Conservation (phyloP, 2,888 invertebrate species). For the Volucella inanis region DNA sequence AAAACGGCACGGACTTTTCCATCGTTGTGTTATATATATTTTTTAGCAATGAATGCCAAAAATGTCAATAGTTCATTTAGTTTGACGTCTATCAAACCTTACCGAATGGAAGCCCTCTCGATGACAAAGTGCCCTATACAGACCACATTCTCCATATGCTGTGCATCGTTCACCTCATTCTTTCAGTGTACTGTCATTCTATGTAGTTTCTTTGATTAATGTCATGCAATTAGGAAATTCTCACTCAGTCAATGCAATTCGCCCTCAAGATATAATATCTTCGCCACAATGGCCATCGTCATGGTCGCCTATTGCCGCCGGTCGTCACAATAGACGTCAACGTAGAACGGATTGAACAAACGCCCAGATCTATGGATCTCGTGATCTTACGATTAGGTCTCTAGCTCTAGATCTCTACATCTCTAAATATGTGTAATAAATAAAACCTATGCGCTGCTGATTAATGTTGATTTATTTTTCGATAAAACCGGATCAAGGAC, state of each 20-base stretch:
- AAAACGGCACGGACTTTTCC: too few relatives aligned
- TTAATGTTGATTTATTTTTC: slow-evolving; percentile 45
- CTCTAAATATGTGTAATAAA: slow-evolving; percentile 20
- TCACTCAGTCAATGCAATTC: slow-evolving; percentile 57
- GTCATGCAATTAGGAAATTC: slow-evolving; percentile 64
- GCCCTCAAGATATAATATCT: slow-evolving; percentile 53
- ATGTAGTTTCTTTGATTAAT: slow-evolving; percentile 48
- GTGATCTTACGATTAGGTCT: too few relatives aligned
- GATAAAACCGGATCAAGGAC: slow-evolving; percentile 56
- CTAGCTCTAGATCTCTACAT: too few relatives aligned
- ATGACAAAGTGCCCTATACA: background rate
- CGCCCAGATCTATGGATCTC: slow-evolving; percentile 31
- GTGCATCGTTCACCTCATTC: background rate
- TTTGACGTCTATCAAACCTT: too few relatives aligned
- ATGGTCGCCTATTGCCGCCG: background rate
- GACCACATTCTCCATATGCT: background rate
- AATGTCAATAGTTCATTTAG: too few relatives aligned
- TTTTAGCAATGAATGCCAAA: too few relatives aligned
- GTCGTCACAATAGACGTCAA: slow-evolving; percentile 17
- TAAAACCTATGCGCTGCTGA: slow-evolving; percentile 40
- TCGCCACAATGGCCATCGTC: background rate
- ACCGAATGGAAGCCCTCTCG: too few relatives aligned
- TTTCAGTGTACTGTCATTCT: slow-evolving; percentile 40
- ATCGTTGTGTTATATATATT: too few relatives aligned
- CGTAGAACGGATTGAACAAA: slow-evolving; percentile 7